These are phyloP conservation scores for Formicarius rufipectus DNA, from an alignment of 2,113 vertebrate species.

Conservation along the genomic window DNA sequence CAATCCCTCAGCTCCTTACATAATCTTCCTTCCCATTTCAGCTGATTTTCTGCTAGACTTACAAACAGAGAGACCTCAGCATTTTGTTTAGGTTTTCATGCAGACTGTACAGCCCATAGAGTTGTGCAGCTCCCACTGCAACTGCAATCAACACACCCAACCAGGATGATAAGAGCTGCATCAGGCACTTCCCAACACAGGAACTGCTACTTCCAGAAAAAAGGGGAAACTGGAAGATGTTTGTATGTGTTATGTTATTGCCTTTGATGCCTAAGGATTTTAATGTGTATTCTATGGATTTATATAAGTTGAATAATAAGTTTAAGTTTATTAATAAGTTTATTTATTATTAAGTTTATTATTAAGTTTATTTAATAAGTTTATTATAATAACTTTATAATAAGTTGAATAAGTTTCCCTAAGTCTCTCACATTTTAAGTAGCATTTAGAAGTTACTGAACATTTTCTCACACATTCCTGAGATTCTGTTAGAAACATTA, in stretches of 20 bases:
- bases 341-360: no score
- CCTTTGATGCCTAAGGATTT: no score
- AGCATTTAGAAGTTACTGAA: no score
- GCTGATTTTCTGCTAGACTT: not conserved
- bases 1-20: not conserved
- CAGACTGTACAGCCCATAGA: not conserved
- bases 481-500: no score
- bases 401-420: no score
- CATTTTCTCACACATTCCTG: no score
- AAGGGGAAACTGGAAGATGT: not conserved
- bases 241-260: not conserved
- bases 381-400: no score
- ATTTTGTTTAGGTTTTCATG: not conserved
- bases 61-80: not conserved
- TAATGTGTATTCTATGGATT: no score
- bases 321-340: no score
- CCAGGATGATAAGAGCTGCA: not conserved
- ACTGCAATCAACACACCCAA: not conserved
- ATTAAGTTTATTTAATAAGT: no score
- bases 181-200: not conserved
- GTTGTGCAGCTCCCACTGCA: not conserved
- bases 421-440: no score
- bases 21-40: not conserved
- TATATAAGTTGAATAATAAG: no score
- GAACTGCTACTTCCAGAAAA: not conserved